phyloP scores from a whole-genome alignment of 2,888 invertebrate genomes.

The Agrochola circellaris region DNA sequence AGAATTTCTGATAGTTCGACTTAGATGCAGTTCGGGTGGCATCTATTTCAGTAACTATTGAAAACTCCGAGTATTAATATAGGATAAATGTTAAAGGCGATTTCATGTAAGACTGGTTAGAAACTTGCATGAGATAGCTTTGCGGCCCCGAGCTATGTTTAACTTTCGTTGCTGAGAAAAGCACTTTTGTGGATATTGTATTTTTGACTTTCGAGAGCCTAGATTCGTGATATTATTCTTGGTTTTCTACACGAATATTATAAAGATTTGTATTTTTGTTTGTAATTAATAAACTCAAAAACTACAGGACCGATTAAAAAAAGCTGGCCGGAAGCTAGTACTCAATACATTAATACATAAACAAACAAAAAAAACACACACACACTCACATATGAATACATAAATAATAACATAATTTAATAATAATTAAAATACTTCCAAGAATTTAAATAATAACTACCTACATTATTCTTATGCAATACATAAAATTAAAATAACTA shows the following conservation, averaged over 20 bases:
- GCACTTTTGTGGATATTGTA: conserved; percentile 33
- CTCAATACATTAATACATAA: neutral
- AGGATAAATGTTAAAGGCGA: conserved; percentile 26
- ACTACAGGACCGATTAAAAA: no score
- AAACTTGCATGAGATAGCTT: conserved; percentile 38
- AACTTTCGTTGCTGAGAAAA: conserved; percentile 19
- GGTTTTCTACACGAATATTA: no score
- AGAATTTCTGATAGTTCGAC: conserved; percentile 12
- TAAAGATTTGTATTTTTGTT: no score
- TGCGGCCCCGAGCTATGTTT: conserved; percentile 20
- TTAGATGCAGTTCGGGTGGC: conserved; percentile 4
- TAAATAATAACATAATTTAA: no score
- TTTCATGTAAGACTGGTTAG: conserved; percentile 30
- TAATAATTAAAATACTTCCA: no score
- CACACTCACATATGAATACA: no score
- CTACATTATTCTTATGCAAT: no score
- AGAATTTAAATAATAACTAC: no score
- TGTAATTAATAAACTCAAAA: no score
- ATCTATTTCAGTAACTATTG: conserved; percentile 16
- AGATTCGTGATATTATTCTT: neutral
- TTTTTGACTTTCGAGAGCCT: conserved; percentile 22
- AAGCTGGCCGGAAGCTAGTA: no score
- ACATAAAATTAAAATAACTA: no score
- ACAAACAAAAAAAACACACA: no score
- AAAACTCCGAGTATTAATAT: conserved; percentile 15